A percentile compares a stretch with the other conserved stretches of the same genome.
Conservation (phyloP, 2,797 vertebrate species). For the Scarus forsteni region DNA sequence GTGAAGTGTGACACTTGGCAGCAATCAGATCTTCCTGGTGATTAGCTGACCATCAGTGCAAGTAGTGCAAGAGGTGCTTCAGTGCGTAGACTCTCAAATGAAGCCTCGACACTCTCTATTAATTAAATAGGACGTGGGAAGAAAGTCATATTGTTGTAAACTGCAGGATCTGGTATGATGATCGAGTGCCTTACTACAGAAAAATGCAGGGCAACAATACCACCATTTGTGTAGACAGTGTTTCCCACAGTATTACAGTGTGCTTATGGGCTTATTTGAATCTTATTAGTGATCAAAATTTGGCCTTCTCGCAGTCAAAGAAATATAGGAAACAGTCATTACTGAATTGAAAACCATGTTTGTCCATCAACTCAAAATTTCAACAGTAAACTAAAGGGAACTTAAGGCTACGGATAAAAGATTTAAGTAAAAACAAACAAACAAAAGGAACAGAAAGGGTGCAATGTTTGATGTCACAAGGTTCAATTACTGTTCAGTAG, state of each 20-base stretch:
- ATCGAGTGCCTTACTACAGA: not conserved
- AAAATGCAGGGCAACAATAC: not conserved
- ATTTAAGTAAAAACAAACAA: too few species aligned
- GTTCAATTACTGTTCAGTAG: too few species aligned
- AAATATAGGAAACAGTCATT: too few species aligned
- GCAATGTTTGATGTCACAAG: too few species aligned
- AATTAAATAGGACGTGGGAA: constrained; percentile 28
- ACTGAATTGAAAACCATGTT: too few species aligned
- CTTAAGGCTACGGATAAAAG: too few species aligned
- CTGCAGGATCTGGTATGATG: not conserved
- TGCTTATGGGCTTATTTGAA: too few species aligned
- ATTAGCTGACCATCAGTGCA: constrained; percentile 45
- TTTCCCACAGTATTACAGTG: not conserved
- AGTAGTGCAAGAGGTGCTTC: constrained; percentile 38
- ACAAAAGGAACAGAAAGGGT: too few species aligned
- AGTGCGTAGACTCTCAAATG: constrained; percentile 25
- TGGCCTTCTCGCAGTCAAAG: too few species aligned
- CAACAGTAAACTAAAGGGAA: too few species aligned
- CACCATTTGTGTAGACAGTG: not conserved
- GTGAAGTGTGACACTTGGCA: constrained; percentile 29
- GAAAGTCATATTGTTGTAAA: constrained; percentile 11
- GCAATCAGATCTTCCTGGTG: constrained; percentile 44
- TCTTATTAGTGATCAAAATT: too few species aligned
- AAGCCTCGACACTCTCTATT: constrained; percentile 8
- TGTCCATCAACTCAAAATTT: too few species aligned